Evolutionary conservation across 2,113 vertebrate species (phyloP).

Genomic region (Heterotis niloticus): DNA sequence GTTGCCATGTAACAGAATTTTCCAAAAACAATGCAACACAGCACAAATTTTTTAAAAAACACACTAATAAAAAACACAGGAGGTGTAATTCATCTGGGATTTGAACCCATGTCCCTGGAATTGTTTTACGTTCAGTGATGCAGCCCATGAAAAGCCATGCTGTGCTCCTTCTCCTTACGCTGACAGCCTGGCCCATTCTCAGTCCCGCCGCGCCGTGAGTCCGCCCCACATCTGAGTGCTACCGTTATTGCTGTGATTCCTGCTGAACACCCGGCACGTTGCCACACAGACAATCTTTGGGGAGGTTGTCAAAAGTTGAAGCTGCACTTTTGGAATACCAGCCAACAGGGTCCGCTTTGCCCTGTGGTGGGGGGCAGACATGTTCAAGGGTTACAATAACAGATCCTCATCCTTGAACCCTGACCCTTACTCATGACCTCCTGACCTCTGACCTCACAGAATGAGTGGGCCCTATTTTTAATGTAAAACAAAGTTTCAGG

Average conservation of each 20-base stretch:
- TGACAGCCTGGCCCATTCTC: slow-evolving; percentile 70
- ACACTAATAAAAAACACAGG: too few relatives aligned
- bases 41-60: too few relatives aligned
- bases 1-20: too few relatives aligned
- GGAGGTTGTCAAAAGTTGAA: slow-evolving; percentile 35
- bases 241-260: slow-evolving; percentile 70
- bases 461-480: too few relatives aligned
- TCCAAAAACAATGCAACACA: too few relatives aligned
- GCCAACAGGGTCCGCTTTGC: slow-evolving; percentile 8
- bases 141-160: not conserved
- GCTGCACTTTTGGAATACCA: slow-evolving; percentile 48
- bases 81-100: not conserved
- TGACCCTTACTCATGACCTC: too few relatives aligned
- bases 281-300: too few relatives aligned
- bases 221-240: slow-evolving; percentile 70
- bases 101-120: not conserved
- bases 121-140: not conserved
- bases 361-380: not conserved
- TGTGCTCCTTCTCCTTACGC: not conserved
- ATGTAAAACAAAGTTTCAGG: too few relatives aligned
- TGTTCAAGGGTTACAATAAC: too few relatives aligned
- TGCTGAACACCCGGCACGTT: slow-evolving; percentile 66
- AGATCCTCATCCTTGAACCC: too few relatives aligned
- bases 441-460: too few relatives aligned
- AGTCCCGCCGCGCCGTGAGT: too few relatives aligned